Evolutionary conservation across 2,888 invertebrate genomes (phyloP).

Genomic region (Microdon myrmicae): DNA sequence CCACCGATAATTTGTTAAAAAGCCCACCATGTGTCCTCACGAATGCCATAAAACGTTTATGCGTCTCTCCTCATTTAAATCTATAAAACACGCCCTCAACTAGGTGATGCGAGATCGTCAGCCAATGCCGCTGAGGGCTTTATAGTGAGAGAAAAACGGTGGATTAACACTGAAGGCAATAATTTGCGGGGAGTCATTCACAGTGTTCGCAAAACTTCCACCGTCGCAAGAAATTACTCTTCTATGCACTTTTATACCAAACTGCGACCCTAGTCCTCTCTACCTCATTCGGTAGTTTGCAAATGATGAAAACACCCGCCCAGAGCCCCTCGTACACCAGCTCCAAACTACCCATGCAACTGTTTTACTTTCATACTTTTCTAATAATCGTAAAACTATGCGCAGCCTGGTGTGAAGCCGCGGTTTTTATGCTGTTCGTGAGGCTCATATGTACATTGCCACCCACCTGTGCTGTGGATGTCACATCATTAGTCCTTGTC

Average conservation of each 20-base stretch:
- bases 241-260: constrained; percentile 37
- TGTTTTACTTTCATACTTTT: constrained; percentile 50
- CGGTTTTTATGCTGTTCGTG: constrained; percentile 42
- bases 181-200: constrained; percentile 40
- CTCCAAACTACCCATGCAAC: constrained; percentile 21
- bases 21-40: constrained; percentile 8
- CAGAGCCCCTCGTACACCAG: not conserved
- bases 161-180: constrained; percentile 27
- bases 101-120: constrained; percentile 6
- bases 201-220: constrained; percentile 33
- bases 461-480: constrained; percentile 53
- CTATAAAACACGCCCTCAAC: constrained; percentile 23
- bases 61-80: constrained; percentile 8
- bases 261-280: constrained; percentile 29
- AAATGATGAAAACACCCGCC: too few relatives aligned
- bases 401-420: constrained; percentile 20
- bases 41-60: constrained; percentile 21
- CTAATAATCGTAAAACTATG: constrained; percentile 51
- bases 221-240: constrained; percentile 37
- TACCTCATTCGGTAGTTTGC: not conserved
- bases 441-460: constrained; percentile 46
- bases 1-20: not conserved
- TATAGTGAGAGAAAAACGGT: constrained; percentile 21
- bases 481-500: constrained; percentile 56
- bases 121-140: constrained; percentile 22